Percentiles rank a stretch among this genome's conserved stretches.
phyloP scores from a whole-genome alignment of 2,888 invertebrate species.

The Tipula lateralis region DNA sequence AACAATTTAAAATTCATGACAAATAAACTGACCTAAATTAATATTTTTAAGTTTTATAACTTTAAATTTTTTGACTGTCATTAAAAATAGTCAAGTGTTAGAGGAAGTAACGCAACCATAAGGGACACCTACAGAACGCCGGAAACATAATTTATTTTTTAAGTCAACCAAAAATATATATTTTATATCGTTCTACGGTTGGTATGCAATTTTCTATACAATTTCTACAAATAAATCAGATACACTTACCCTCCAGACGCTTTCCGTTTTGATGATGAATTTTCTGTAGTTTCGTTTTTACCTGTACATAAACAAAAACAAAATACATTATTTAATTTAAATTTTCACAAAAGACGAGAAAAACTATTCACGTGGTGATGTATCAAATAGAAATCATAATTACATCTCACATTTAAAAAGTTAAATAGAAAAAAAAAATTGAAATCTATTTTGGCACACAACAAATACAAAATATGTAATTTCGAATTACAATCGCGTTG shows the following conservation, averaged over 20 bases:
- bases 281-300: neutral
- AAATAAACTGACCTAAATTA: neutral
- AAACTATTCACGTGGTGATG: neutral
- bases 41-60: neutral
- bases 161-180: no score
- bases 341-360: neutral
- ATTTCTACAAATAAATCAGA: neutral
- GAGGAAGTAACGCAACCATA: neutral
- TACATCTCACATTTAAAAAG: neutral
- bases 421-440: neutral
- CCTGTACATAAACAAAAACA: neutral
- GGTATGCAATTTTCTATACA: neutral
- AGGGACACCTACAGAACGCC: neutral
- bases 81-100: neutral
- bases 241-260: constrained; percentile 27
- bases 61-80: neutral
- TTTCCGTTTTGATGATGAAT: constrained; percentile 25
- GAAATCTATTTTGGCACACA: neutral
- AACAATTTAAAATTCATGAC: neutral
- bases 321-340: neutral
- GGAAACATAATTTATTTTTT: neutral
- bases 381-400: neutral
- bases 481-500: neutral
- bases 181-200: neutral
- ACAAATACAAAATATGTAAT: constrained; percentile 12